These are phyloP conservation scores for Turritopsis dohrnii DNA, from an alignment of 30 jellyfish, hydroid and myxozoan species.

Conservation along the genomic window DNA sequence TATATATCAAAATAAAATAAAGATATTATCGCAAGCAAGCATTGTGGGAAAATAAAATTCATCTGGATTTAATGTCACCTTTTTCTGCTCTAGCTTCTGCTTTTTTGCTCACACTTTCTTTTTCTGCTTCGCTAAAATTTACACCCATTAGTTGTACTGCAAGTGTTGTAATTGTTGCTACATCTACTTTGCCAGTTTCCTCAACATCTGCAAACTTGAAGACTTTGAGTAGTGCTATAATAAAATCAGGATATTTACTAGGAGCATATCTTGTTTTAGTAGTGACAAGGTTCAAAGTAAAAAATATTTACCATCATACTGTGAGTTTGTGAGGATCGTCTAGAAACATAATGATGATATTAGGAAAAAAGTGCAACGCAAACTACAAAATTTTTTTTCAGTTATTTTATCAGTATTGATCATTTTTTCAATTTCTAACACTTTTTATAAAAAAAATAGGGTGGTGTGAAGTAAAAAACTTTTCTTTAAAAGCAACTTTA, in stretches of 20 bases:
- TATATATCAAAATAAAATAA: no score
- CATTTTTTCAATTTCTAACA: no score
- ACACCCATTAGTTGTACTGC: slow-evolving; percentile 98
- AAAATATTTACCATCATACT: neutral
- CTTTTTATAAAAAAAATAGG: no score
- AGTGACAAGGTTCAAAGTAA: neutral
- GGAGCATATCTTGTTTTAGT: neutral
- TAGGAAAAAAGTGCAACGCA: no score
- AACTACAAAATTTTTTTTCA: no score
- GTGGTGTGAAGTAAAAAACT: no score
- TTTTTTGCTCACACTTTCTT: slow-evolving; percentile 79
- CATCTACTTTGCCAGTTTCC: slow-evolving; percentile 95
- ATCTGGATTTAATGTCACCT: slow-evolving; percentile 42
- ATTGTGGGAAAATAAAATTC: neutral
- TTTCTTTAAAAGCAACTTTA: no score
- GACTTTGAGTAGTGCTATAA: slow-evolving; percentile 77
- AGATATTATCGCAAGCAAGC: no score
- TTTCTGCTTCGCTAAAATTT: slow-evolving; percentile 86
- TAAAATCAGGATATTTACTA: neutral
- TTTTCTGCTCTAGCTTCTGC: slow-evolving; percentile 93
- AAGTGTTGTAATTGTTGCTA: slow-evolving; percentile 93
- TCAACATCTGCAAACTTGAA: slow-evolving; percentile 98
- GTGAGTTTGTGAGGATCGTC: slow-evolving; percentile 20
- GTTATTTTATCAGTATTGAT: no score
- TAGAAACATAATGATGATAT: neutral